These are phyloP conservation scores for Porites lobata DNA, from an alignment of 92 coral and sea anemone species.

Conservation along the genomic window DNA sequence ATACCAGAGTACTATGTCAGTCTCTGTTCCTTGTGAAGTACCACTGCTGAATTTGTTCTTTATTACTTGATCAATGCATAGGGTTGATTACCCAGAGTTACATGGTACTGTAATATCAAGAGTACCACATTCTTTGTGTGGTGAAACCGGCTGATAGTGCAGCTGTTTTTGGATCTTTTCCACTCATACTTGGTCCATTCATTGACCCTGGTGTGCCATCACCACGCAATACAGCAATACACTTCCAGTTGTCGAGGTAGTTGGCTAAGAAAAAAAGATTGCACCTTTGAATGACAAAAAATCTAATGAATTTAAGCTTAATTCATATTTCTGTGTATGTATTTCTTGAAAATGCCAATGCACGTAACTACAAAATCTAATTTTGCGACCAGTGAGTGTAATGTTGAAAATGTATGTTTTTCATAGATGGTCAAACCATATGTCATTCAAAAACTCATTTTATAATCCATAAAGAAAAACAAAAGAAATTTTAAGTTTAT, in stretches of 20 bases:
- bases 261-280: conserved; percentile 72
- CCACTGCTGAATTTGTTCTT: background rate
- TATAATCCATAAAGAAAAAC: too few species aligned
- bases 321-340: too few species aligned
- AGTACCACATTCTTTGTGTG: conserved; percentile 73
- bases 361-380: too few species aligned
- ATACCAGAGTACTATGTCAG: background rate
- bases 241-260: conserved; percentile 96
- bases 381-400: too few species aligned
- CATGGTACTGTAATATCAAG: conserved; percentile 18
- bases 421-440: too few species aligned
- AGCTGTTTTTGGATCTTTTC: conserved; percentile 36
- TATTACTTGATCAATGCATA: too few species aligned
- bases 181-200: conserved; percentile 38
- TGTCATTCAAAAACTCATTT: too few species aligned
- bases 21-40: background rate
- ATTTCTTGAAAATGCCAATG: too few species aligned
- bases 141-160: conserved; percentile 32
- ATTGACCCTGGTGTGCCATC: conserved; percentile 82
- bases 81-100: background rate
- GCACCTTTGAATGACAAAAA: too few species aligned
- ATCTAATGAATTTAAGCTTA: too few species aligned
- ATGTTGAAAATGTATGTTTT: too few species aligned
- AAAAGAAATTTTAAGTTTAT: too few species aligned
- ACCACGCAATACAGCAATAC: conserved; percentile 93